Conservation (phyloP, 2,797 vertebrate genomes). For the Brotula barbata region DNA sequence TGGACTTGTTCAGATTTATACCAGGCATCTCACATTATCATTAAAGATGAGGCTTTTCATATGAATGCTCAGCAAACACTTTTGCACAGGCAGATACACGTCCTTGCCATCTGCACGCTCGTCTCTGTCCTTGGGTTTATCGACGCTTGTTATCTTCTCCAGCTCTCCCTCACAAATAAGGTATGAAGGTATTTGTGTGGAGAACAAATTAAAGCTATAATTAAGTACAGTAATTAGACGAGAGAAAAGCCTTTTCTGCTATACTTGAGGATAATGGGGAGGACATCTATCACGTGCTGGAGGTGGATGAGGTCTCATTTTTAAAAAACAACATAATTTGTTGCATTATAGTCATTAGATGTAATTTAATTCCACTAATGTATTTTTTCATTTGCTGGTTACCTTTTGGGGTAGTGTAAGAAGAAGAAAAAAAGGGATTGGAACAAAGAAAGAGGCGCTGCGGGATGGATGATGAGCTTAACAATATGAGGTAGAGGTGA, state of each 20-base stretch:
- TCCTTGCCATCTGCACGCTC: constrained; percentile 7
- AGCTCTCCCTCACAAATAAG: constrained; percentile 41
- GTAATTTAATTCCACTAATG: constrained; percentile 92
- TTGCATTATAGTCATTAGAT: constrained; percentile 89
- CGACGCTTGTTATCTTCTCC: constrained; percentile 1
- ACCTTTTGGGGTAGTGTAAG: constrained; percentile 69
- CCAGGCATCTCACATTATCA: constrained; percentile 31
- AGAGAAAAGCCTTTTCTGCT: constrained; percentile 83
- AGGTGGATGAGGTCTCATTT: constrained; percentile 83
- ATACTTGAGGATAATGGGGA: constrained; percentile 88
- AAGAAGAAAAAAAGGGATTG: constrained; percentile 17
- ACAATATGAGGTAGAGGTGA: constrained; percentile 79
- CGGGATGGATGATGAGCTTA: constrained; percentile 5
- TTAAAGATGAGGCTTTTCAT: constrained; percentile 48
- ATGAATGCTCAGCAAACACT: constrained; percentile 33
- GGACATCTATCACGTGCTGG: constrained; percentile 84
- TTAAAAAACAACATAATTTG: constrained; percentile 86
- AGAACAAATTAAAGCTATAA: constrained; percentile 68
- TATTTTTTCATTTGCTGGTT: constrained; percentile 78
- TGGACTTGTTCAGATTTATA: constrained; percentile 28
- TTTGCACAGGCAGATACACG: constrained; percentile 33
- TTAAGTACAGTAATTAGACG: constrained; percentile 79
- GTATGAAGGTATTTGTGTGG: constrained; percentile 64
- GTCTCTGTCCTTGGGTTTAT: constrained; percentile 34
- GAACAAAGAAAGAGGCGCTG: constrained; percentile 15